A percentile compares a stretch with the other conserved stretches of the same genome.
These are phyloP conservation scores for Psephotus haematonotus DNA, from an alignment of 2,113 vertebrate species.

Conservation along the genomic window DNA sequence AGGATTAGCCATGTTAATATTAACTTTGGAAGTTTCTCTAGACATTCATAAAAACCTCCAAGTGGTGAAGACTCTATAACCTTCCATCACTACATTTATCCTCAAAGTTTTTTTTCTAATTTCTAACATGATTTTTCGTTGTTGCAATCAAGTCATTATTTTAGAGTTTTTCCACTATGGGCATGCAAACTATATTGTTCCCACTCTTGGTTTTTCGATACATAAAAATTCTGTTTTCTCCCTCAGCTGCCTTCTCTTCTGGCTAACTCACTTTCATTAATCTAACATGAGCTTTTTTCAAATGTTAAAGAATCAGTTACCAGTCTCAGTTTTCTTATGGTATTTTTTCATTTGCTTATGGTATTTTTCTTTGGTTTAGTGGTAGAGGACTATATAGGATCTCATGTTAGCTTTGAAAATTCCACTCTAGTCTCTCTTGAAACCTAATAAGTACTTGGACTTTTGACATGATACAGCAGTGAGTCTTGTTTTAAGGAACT, in stretches of 20 bases:
- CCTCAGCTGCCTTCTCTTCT: neutral
- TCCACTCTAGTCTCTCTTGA: neutral
- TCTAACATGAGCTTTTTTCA: neutral
- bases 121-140: neutral
- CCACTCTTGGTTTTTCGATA: neutral
- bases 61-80: neutral
- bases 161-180: neutral
- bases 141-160: neutral
- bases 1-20: neutral
- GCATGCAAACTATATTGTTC: neutral
- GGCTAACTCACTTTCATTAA: neutral
- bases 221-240: neutral
- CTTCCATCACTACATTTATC: neutral
- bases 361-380: neutral
- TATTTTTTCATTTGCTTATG: neutral
- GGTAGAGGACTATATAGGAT: neutral
- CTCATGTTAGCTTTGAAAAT: neutral
- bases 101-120: neutral
- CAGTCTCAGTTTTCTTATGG: neutral
- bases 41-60: neutral
- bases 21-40: neutral
- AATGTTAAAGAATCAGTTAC: neutral
- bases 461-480: neutral
- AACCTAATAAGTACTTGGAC: neutral
- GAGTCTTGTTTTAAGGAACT: neutral